A percentile compares a stretch with the other conserved stretches of the same genome.
These are phyloP conservation scores for Seriola dumerili DNA, from an alignment of 2,113 vertebrate genomes.

Conservation along the genomic window DNA sequence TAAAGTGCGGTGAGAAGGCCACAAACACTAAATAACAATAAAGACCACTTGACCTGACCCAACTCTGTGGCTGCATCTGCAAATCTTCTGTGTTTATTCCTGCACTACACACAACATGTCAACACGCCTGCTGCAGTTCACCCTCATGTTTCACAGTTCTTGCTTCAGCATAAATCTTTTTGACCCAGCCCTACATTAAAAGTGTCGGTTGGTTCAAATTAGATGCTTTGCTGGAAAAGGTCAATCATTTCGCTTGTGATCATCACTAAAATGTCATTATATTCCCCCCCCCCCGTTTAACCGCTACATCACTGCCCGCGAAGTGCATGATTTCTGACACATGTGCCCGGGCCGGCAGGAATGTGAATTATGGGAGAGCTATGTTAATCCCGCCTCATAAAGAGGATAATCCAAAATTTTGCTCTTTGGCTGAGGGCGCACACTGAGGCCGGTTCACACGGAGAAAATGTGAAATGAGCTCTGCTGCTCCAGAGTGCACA, in stretches of 20 bases:
- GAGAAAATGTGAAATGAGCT: slow-evolving; percentile 35
- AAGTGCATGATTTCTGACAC: slow-evolving; percentile 19
- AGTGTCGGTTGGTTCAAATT: background rate
- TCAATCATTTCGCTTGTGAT: background rate
- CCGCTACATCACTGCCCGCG: background rate
- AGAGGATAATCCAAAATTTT: slow-evolving; percentile 76
- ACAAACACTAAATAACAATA: slow-evolving; percentile 69
- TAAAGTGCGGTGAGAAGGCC: slow-evolving; percentile 47
- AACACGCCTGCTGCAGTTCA: background rate
- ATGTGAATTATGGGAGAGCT: slow-evolving; percentile 61
- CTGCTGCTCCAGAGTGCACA: background rate
- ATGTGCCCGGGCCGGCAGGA: slow-evolving; percentile 30
- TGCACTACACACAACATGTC: background rate
- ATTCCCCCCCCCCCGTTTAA: too few species aligned
- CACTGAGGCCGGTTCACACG: slow-evolving; percentile 54
- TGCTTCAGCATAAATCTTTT: background rate
- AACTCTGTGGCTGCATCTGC: slow-evolving; percentile 54
- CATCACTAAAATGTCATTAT: background rate
- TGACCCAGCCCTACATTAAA: background rate
- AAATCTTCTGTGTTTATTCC: slow-evolving; percentile 20
- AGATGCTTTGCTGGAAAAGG: background rate
- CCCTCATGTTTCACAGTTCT: background rate
- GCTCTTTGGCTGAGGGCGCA: slow-evolving; percentile 26
- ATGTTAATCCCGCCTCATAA: slow-evolving; percentile 74
- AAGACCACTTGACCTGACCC: slow-evolving; percentile 67